These are phyloP conservation scores for Salmo trutta DNA, from an alignment of 2,797 vertebrate genomes.

Conservation along the genomic window DNA sequence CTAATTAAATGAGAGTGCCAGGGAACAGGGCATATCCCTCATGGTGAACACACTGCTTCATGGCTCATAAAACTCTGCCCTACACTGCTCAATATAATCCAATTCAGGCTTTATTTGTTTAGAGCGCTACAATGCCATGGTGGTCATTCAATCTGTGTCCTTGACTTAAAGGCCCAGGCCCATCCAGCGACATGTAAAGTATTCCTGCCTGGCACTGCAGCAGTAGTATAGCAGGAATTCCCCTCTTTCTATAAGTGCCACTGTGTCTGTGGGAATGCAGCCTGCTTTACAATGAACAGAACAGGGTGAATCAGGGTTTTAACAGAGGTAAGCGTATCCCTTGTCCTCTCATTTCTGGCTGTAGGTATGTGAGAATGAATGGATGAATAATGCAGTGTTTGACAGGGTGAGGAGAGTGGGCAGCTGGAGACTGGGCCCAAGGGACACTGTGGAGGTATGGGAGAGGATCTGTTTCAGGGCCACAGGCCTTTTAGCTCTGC, in stretches of 20 bases:
- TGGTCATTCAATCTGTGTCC: conserved; percentile 7
- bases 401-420: conserved; percentile 38
- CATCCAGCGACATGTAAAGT: conserved; percentile 13
- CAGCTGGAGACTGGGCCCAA: conserved; percentile 29
- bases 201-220: conserved; percentile 43
- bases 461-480: conserved; percentile 39
- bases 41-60: conserved; percentile 32
- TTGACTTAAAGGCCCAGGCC: conserved; percentile 22
- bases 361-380: conserved; percentile 19
- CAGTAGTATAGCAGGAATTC: conserved; percentile 66
- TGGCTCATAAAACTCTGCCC: conserved; percentile 41
- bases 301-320: conserved; percentile 15
- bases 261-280: conserved; percentile 39
- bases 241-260: conserved; percentile 61
- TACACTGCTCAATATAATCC: conserved; percentile 12
- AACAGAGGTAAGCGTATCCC: conserved; percentile 43
- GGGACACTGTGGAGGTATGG: conserved; percentile 26
- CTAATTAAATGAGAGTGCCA: conserved; percentile 50
- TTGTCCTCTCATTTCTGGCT: conserved; percentile 23
- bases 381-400: conserved; percentile 46
- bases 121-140: not conserved
- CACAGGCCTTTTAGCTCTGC: conserved; percentile 26
- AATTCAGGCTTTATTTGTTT: conserved; percentile 27
- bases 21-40: conserved; percentile 25
- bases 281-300: conserved; percentile 29